phyloP scores from a whole-genome alignment of 2,888 invertebrate genomes.

The Formica aserva region DNA sequence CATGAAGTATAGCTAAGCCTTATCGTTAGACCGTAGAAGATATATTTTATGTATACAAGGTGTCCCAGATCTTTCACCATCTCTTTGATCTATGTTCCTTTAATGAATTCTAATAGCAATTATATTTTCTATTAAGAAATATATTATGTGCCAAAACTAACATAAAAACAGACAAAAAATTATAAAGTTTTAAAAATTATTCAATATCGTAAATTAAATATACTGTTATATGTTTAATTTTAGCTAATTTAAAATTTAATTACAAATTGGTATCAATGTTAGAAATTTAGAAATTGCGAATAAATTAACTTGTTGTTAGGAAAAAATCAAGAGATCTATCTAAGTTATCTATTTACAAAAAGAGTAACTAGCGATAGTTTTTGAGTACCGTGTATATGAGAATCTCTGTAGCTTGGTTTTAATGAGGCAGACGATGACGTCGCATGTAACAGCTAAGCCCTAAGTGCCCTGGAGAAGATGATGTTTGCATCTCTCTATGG shows the following conservation, averaged over 20 bases:
- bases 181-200: background rate
- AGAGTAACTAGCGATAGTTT: background rate
- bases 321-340: background rate
- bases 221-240: background rate
- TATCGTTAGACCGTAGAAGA: background rate
- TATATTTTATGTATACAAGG: background rate
- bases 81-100: background rate
- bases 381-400: slow-evolving; percentile 32
- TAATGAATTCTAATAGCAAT: background rate
- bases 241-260: background rate
- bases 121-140: background rate
- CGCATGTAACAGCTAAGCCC: slow-evolving; percentile 64
- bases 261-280: background rate
- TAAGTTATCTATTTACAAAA: background rate
- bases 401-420: slow-evolving; percentile 42
- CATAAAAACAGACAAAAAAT: background rate
- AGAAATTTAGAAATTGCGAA: background rate
- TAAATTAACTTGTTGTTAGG: background rate
- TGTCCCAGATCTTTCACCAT: slow-evolving; percentile 20
- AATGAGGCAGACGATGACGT: slow-evolving; percentile 68
- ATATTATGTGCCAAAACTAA: background rate
- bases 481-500: slow-evolving; percentile 64
- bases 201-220: background rate
- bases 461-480: slow-evolving; percentile 65
- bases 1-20: background rate